Base-by-base conservation (phyloP, 2,888 invertebrate genomes). In the Raillietiella orientalis region DNA sequence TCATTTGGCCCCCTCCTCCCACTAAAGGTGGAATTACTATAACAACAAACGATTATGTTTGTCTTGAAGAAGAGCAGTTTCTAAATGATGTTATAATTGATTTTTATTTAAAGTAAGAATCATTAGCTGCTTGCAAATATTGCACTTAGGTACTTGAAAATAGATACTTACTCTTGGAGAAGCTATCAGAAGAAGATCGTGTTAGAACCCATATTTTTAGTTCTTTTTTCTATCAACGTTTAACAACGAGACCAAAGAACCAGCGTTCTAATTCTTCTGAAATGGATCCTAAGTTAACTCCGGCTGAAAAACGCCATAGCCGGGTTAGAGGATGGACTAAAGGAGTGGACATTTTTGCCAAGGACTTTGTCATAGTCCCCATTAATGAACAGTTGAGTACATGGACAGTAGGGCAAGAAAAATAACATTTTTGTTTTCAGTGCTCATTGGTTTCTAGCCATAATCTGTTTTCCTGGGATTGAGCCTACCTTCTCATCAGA, bases 341-440 rank as follows among this genome's bases (percentile, higher is more conserved):
- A 43, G 21, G 10, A n/a, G 75, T 90, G 0, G 79, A 96, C 47
- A 59, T 96, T 27, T 96, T 96, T 48, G 65, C 71, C 24, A 93
- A 90, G 54, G 90, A 93, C 46, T 93, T 67, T 45, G 62, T 96
- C 32, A 63, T 96, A 34, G 69, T 96, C 44, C 96, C 96, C 34
- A 84, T 96, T 28, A 90, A 93, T 53, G 87, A 93, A 52, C 74
- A 77, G 55, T 79, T n/a, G n/a, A n/a, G n/a, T n/a, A n/a, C n/a
- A n/a, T n/a, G n/a, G n/a, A n/a, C n/a, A n/a, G n/a, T n/a, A n/a
- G n/a, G n/a, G n/a, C n/a, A n/a, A n/a, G n/a, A n/a, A n/a, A n/a
- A n/a, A n/a, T n/a, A n/a, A n/a, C n/a, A n/a, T 26, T 14, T 33
- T 32, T 27, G 31, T 39, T 33, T 45, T 14, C 38, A 61, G 60